A percentile compares a stretch with the other conserved stretches of the same genome.
Evolutionary conservation across 2,888 invertebrate species (phyloP).

Genomic region (Liodrosophila aerea): DNA sequence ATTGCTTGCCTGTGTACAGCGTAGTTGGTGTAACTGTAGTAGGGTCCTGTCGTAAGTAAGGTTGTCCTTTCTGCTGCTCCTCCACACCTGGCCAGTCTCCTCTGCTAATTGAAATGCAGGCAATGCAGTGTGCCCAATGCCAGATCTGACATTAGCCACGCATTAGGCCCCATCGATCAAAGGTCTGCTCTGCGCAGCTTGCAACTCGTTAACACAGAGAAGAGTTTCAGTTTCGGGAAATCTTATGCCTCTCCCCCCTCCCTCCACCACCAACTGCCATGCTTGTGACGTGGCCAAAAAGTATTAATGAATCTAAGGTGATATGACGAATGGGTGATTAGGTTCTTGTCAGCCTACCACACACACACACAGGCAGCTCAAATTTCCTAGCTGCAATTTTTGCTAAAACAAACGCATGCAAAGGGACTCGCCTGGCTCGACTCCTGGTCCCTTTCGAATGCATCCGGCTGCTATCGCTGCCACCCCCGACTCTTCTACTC

Average conservation of each 20-base stretch:
- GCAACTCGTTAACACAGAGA: conserved; percentile 46
- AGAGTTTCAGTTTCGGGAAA: conserved; percentile 8
- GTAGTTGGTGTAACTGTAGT: conserved; percentile 8
- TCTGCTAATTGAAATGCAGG: conserved; percentile 66
- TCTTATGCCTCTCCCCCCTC: conserved; percentile 29
- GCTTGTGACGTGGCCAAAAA: conserved; percentile 25
- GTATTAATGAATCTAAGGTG: conserved; percentile 74
- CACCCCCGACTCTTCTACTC: not conserved
- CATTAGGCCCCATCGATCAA: conserved; percentile 68
- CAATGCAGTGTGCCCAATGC: conserved; percentile 14
- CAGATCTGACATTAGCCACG: conserved; percentile 62
- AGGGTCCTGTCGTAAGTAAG: conserved; percentile 49
- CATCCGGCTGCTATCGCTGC: not conserved
- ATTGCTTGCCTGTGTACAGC: conserved; percentile 53
- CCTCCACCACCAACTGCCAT: not conserved
- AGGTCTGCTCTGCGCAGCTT: conserved; percentile 32
- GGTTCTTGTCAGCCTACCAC: conserved; percentile 49
- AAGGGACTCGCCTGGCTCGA: no score
- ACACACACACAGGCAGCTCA: conserved; percentile 25
- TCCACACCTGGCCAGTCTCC: not conserved
- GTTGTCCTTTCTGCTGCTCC: not conserved
- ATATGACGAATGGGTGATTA: conserved; percentile 78
- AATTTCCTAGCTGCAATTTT: conserved; percentile 29
- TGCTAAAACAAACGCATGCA: conserved; percentile 21
- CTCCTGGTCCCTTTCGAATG: no score